phyloP scores from a whole-genome alignment of 2,888 invertebrate species.

The Malachius bipustulatus region DNA sequence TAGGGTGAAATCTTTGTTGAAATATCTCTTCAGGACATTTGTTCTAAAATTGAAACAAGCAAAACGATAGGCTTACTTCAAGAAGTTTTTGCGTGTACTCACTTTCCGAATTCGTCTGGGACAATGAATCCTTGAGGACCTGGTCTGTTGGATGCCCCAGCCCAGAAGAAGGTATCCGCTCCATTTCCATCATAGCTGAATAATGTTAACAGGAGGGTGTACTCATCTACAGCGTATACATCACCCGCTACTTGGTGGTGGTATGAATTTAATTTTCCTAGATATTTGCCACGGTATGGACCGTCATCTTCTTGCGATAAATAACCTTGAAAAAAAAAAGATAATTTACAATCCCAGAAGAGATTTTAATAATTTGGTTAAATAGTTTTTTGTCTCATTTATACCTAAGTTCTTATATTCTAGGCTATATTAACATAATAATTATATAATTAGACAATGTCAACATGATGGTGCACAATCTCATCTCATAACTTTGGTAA shows the following conservation, averaged over 20 bases:
- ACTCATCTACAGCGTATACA: constrained; percentile 80
- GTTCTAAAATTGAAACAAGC: constrained; percentile 48
- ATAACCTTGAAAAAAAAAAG: constrained; percentile 18
- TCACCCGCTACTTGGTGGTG: constrained; percentile 86
- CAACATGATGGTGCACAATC: no score
- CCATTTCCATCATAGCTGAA: constrained; percentile 88
- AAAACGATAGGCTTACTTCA: not conserved
- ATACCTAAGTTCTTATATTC: no score
- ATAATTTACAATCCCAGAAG: not conserved
- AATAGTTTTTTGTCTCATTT: no score
- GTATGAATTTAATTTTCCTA: constrained; percentile 80
- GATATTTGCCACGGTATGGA: constrained; percentile 64
- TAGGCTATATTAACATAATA: no score
- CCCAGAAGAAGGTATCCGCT: constrained; percentile 88
- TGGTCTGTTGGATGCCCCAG: constrained; percentile 74
- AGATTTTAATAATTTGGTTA: no score
- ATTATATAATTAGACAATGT: no score
- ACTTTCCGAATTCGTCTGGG: constrained; percentile 80
- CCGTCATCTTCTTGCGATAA: constrained; percentile 50
- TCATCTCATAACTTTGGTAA: no score
- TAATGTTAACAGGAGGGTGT: constrained; percentile 62
- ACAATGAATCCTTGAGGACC: constrained; percentile 88
- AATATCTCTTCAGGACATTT: constrained; percentile 73
- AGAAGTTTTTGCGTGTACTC: constrained; percentile 27
- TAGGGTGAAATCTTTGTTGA: constrained; percentile 72